A percentile compares a stretch with the other conserved stretches of the same genome.
Evolutionary conservation across 2,113 vertebrate genomes (phyloP).

Genomic region (Phainopepla nitens): DNA sequence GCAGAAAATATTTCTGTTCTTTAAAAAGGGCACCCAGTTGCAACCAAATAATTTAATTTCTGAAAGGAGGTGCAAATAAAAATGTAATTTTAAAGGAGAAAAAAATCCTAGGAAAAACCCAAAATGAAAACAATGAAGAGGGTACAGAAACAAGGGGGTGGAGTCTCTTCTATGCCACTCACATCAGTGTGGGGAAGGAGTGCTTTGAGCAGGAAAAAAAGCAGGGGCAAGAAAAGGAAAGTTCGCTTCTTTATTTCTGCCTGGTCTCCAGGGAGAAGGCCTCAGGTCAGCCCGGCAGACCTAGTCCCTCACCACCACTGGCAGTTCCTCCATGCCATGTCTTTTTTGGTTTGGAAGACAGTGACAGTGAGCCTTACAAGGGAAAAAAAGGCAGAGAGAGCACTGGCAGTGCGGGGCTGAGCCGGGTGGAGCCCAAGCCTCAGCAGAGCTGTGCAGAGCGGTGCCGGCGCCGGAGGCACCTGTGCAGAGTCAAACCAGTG

Average conservation of each 20-base stretch:
- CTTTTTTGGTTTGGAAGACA: neutral
- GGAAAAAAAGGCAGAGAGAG: too few relatives aligned
- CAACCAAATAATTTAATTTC: neutral
- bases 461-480: rapidly evolving
- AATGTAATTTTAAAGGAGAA: neutral
- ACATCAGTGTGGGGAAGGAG: neutral
- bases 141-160: neutral
- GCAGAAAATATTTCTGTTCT: neutral
- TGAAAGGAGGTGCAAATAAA: neutral
- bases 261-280: too few relatives aligned
- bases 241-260: rapidly evolving
- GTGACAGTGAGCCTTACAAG: rapidly evolving
- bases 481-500: rapidly evolving
- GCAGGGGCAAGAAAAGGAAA: neutral
- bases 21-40: neutral
- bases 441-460: neutral
- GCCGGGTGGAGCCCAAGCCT: rapidly evolving
- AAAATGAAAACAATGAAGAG: neutral
- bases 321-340: neutral
- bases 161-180: neutral
- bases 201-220: neutral
- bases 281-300: rapidly evolving
- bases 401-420: rapidly evolving
- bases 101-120: neutral
- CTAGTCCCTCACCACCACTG: neutral